A percentile compares a stretch with the other conserved stretches of the same genome.
Evolutionary conservation across 2,888 invertebrate genomes (phyloP).

Genomic region (Diarsia mendica): DNA sequence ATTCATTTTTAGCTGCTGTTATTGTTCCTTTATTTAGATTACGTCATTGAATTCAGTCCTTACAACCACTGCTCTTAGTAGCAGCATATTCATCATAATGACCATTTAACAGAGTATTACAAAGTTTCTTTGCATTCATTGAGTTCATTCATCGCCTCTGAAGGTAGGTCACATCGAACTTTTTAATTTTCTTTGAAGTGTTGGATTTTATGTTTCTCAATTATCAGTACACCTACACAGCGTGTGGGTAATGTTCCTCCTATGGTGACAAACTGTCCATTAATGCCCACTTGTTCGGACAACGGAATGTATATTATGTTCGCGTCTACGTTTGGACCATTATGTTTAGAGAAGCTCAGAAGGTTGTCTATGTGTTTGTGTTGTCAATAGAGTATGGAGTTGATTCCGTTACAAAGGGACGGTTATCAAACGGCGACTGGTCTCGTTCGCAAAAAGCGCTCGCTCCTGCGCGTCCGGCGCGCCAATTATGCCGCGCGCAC

Average conservation of each 20-base stretch:
- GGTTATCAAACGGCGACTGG: slow-evolving; percentile 71
- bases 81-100: slow-evolving; percentile 37
- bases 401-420: slow-evolving; percentile 68
- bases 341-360: slow-evolving; percentile 12
- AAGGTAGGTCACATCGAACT: slow-evolving; percentile 12
- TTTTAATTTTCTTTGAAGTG: slow-evolving; percentile 38
- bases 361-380: slow-evolving; percentile 7
- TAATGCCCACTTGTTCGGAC: slow-evolving; percentile 44
- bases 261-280: slow-evolving; percentile 54
- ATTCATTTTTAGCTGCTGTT: slow-evolving; percentile 70
- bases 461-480: slow-evolving; percentile 77
- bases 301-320: slow-evolving; percentile 24
- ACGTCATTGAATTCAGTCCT: slow-evolving; percentile 68
- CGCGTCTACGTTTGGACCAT: slow-evolving; percentile 4
- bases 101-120: slow-evolving; percentile 41
- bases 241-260: slow-evolving; percentile 34
- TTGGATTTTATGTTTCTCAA: slow-evolving; percentile 42
- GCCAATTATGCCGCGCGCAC: slow-evolving; percentile 88
- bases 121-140: slow-evolving; percentile 31
- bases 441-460: slow-evolving; percentile 75
- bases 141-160: slow-evolving; percentile 32
- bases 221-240: slow-evolving; percentile 54
- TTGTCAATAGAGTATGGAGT: slow-evolving; percentile 27
- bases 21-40: slow-evolving; percentile 68
- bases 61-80: slow-evolving; percentile 46